Percentiles rank a stretch among this genome's conserved stretches.
Conservation (phyloP, 2,797 vertebrate genomes). For the Eremophila alpestris region DNA sequence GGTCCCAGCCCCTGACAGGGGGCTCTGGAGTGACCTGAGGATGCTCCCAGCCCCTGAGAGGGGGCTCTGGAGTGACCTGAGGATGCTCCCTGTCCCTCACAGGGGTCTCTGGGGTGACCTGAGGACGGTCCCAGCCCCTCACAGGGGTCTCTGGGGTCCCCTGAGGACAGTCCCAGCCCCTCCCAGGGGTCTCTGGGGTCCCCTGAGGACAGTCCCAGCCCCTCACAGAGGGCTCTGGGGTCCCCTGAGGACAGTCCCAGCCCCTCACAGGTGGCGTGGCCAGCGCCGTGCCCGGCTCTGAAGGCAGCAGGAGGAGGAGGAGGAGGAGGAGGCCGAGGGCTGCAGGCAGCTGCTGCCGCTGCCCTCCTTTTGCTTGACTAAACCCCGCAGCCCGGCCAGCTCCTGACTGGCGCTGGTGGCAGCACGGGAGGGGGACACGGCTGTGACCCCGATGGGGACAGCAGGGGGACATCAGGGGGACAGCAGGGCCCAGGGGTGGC, state of each 20-base stretch:
- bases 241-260: not conserved
- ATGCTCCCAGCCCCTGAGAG: too few relatives aligned
- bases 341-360: conserved; percentile 7
- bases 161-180: too few relatives aligned
- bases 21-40: not conserved
- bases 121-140: not conserved
- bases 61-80: too few relatives aligned
- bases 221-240: too few relatives aligned
- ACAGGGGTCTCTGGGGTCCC: too few relatives aligned
- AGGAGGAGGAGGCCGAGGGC: not conserved
- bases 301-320: not conserved
- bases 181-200: not conserved
- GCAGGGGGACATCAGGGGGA: not conserved
- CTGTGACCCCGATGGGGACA: not conserved
- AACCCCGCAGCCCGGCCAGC: not conserved
- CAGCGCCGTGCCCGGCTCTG: not conserved
- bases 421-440: not conserved
- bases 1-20: not conserved
- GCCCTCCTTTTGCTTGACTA: conserved; percentile 59
- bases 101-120: too few relatives aligned
- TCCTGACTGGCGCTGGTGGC: not conserved
- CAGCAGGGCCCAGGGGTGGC: not conserved
- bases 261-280: not conserved
- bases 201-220: not conserved
- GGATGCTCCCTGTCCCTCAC: too few relatives aligned